Base-by-base conservation (phyloP, 2,888 invertebrate genomes). In the Drosophila birchii region DNA sequence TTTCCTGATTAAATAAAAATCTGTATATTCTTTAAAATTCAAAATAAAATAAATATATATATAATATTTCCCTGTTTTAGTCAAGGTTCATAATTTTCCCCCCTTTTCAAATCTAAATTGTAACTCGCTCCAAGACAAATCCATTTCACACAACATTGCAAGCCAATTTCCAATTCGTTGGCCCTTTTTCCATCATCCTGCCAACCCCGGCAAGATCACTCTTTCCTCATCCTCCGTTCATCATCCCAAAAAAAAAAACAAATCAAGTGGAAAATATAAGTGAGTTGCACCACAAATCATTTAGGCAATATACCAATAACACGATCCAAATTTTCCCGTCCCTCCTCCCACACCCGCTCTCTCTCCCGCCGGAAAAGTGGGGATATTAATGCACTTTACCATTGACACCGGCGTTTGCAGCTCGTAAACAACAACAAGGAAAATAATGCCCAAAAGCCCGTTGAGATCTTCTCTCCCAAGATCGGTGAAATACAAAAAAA, bases 391-490 rank as follows among this genome's bases (percentile, higher is more conserved):
- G 61, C 69, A 79, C 58, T 66, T 79, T 85, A 78, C 67, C 67
- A 69, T 72, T 74, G 63, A 78, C 80, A 77, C 73, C 82, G 71
- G 75, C 49, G 58, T 72, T 75, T 26, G 49, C 71, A 69, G 78
- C 73, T 74, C 69, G 61, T 59, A 80, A 78, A 69, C 76, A 67
- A 67, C 70, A 75, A 58, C 63, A 43, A 38, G 51, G 51, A 44
- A 41, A 62, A 61, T 32, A 47, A 62, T 49, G 39, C 57, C 57
- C 56, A 74, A 34, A 76, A 57, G 54, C 56, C 74, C 41, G 58
- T 26, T 26, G 34, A 58, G 43, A 58, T 61, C 60, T 61, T 61
- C 60, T 61, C 60, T 61, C 26, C 34, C 43, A 58, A 61, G 59
- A 61, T 61, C 60, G 59, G 34, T 9, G n/a, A 32, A 34, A 23